Base-by-base conservation (phyloP, 2,113 vertebrate species). In the Ptychochromis oligacanthus region DNA sequence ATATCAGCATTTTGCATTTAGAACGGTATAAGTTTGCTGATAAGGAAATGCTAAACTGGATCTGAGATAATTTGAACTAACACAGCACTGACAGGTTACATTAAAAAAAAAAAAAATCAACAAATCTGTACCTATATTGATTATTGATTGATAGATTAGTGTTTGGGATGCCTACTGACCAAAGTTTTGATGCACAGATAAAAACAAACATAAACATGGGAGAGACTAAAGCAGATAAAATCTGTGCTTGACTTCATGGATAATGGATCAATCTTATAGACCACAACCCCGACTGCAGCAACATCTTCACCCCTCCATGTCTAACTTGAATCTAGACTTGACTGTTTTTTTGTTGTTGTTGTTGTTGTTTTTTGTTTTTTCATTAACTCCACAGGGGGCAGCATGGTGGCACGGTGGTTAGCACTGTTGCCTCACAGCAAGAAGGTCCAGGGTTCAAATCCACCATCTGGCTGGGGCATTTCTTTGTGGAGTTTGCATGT, bases 151-250 rank as follows among this genome's bases (percentile, higher is more conserved):
- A 55, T 14, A 40, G 26, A 34, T 72, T 72, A 52, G 43, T 31
- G 20, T 52, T 12, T 72, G 46, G 4, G 43, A 52, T 70, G 17
- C 65, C 17, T 72, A 34, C 46, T n/a, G 11, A 46, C 11, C 10
- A 22, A 55, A 55, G n/a, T 56, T 56, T 56, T 24, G 10, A 56
- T 5, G 55, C n/a, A 22, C 11, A 12, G 2, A 56, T 56, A 14
- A 72, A 72, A 72, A 72, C 46, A 72, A 72, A 72, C 67, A 72
- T 52, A 72, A 72, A 52, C 26, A 72, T 14, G 18, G 24, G 65
- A 1, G 6, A 52, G 24, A 72, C 65, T 52, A 14, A 72, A 72
- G 26, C 18, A 34, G 67, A 72, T 34, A 54, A 72, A 72, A 54
- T 54, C 4, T 11, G 26, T 54, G 67, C 31, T 72, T 20, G 67